Evolutionary conservation across 2,797 vertebrate species (phyloP).

Genomic region (Cyclopterus lumpus): DNA sequence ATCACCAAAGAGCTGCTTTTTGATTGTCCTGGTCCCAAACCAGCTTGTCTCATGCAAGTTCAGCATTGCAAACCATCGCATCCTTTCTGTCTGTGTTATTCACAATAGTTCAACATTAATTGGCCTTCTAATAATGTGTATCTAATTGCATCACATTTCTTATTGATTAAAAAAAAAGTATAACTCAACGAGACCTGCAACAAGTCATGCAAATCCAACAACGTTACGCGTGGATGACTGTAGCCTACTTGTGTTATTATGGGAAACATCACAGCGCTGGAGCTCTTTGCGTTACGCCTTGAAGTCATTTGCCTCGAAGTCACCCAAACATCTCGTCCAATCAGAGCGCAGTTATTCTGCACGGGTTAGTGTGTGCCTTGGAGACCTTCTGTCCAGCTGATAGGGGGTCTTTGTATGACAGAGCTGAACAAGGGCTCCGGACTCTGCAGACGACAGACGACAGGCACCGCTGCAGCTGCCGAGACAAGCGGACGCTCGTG

Average conservation of each 20-base stretch:
- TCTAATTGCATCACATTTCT: not conserved
- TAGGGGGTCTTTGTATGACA: slow-evolving; percentile 76
- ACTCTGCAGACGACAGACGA: slow-evolving; percentile 53
- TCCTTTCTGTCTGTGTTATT: not conserved
- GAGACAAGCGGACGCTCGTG: not conserved
- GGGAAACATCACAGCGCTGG: not conserved
- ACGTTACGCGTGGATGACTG: not conserved
- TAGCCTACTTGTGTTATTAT: too few species aligned
- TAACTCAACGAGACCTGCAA: not conserved
- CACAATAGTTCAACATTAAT: rapidly evolving
- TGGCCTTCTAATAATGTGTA: not conserved
- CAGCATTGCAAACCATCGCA: not conserved
- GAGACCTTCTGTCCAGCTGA: slow-evolving; percentile 59
- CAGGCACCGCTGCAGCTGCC: slow-evolving; percentile 42
- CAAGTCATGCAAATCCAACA: not conserved
- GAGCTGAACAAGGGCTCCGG: slow-evolving; percentile 61
- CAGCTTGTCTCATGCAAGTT: not conserved
- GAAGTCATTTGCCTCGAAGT: slow-evolving; percentile 21
- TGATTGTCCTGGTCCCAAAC: not conserved
- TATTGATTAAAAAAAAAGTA: too few species aligned
- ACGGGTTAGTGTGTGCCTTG: slow-evolving; percentile 48
- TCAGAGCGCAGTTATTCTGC: slow-evolving; percentile 61
- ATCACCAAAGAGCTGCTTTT: not conserved
- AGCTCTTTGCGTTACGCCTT: not conserved
- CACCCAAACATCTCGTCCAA: slow-evolving; percentile 64